These are phyloP conservation scores for Erebia ligea DNA, from an alignment of 2,888 invertebrate species.

Conservation along the genomic window DNA sequence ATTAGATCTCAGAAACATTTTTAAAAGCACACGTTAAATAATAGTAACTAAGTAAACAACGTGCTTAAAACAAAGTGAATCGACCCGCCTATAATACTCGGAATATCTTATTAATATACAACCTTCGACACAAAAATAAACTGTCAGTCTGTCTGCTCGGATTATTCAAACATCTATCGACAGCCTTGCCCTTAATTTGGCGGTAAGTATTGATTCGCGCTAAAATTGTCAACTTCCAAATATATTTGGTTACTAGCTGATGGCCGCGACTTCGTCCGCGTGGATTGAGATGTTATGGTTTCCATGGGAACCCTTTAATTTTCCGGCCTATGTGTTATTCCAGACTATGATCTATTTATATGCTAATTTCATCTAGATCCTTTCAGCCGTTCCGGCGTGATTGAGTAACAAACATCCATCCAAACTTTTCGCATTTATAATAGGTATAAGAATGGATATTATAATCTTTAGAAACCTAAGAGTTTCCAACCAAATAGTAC, in stretches of 20 bases:
- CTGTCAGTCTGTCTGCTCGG: constrained; percentile 18
- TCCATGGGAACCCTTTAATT: no score
- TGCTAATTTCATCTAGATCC: no score
- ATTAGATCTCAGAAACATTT: no score
- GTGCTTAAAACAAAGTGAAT: background rate
- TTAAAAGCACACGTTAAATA: no score
- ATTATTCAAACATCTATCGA: constrained; percentile 22
- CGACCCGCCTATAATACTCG: background rate
- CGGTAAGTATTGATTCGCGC: constrained; percentile 29
- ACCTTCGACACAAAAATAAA: constrained; percentile 21
- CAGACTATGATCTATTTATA: no score
- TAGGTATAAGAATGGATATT: no score
- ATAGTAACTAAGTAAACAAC: background rate
- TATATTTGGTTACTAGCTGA: constrained; percentile 3
- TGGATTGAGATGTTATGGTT: no score
- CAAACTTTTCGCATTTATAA: no score
- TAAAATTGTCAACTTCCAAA: constrained; percentile 30
- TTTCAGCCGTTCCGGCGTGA: no score
- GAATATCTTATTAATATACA: constrained; percentile 13
- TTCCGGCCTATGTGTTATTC: no score
- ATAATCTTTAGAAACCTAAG: background rate
- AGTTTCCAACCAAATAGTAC: no score
- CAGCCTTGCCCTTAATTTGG: constrained; percentile 19
- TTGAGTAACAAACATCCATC: no score
- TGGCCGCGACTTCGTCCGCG: background rate